Evolutionary conservation across 2,113 vertebrate genomes (phyloP), one percentile per base, ranked within the genome.

Genomic region (Etheostoma spectabile): DNA sequence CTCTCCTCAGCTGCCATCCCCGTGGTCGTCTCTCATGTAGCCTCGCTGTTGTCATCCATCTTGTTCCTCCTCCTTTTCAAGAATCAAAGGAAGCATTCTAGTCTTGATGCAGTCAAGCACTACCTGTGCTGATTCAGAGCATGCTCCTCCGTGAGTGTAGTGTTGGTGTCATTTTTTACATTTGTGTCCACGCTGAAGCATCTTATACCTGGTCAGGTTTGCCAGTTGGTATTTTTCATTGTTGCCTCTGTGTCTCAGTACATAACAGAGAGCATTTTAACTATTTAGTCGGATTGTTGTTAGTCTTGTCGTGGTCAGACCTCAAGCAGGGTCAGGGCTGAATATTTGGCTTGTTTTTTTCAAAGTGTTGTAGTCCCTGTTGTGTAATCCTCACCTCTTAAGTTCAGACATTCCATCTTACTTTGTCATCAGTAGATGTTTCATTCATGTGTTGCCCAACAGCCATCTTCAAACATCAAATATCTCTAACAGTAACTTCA

Each of bases 41-140:
- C 38, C 49, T 48, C 27, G 33, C 74, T 63, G 77, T 82, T 18
- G 88, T 93, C 89, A 71, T 94, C 89, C 88, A 91, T 89, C 88
- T 91, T 89, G 88, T 92, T 79, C 12, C 65, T 70, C 45, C 52
- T 90, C 77, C 77, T 67, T 85, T 64, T 67, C 45, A 55, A 63
- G 53, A 77, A n/a, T 42, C 27, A 75, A 35, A 52, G 66, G 79
- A 72, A 52, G 67, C 53, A 13, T 71, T 84, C 15, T 68, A 1
- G 8, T 71, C 66, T 51, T 8, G 12, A 22, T 30, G 46, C 59
- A 33, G 66, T 63, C 67, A 4, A 11, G 6, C 27, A n/a, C 52
- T 11, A 0, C 24, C 2, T 12, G 30, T 38, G 64, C 62, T 22
- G 61, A 21, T 11, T 70, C 74, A 56, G 62, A 70, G 77, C 51